Conservation (phyloP, 2,797 vertebrate genomes). For the Neostethus bicornis region DNA sequence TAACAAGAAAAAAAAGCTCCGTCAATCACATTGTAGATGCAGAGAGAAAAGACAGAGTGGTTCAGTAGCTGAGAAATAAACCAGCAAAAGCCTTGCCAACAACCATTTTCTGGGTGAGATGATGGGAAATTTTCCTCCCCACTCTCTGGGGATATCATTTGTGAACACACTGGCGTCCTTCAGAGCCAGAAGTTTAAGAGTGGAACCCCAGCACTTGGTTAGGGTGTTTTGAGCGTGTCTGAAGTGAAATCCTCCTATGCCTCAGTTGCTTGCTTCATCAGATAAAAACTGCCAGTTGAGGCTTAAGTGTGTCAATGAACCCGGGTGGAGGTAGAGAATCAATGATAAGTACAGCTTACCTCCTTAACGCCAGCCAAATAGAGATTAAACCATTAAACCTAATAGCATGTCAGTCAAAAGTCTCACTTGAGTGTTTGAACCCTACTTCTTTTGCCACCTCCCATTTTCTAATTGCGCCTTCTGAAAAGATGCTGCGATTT, state of each 20-base stretch:
- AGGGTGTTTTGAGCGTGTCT: conserved; percentile 54
- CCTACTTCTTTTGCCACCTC: conserved; percentile 12
- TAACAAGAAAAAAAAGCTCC: conserved; percentile 70
- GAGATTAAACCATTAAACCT: conserved; percentile 74
- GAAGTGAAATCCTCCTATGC: conserved; percentile 65
- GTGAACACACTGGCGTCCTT: conserved; percentile 54
- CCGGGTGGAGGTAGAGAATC: conserved; percentile 52
- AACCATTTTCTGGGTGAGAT: conserved; percentile 68
- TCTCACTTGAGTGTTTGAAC: conserved; percentile 45
- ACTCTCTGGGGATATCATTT: conserved; percentile 70
- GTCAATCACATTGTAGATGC: conserved; percentile 70
- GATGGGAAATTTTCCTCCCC: conserved; percentile 66
- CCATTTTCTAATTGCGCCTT: conserved; percentile 31
- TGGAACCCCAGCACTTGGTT: conserved; percentile 47
- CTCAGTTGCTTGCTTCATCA: conserved; percentile 63
- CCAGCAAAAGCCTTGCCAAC: conserved; percentile 60
- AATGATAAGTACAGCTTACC: conserved; percentile 72
- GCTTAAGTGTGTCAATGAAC: conserved; percentile 78
- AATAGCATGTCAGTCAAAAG: conserved; percentile 73
- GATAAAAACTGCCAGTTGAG: conserved; percentile 68
- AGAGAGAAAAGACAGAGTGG: conserved; percentile 21
- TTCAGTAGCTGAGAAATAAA: conserved; percentile 69
- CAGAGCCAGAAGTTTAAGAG: conserved; percentile 62
- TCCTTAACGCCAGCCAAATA: conserved; percentile 64
- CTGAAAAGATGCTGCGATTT: conserved; percentile 30